Percentiles rank a stretch among this genome's conserved stretches.
Evolutionary conservation across 2,797 vertebrate genomes (phyloP).

Genomic region (Podarcis lilfordi): DNA sequence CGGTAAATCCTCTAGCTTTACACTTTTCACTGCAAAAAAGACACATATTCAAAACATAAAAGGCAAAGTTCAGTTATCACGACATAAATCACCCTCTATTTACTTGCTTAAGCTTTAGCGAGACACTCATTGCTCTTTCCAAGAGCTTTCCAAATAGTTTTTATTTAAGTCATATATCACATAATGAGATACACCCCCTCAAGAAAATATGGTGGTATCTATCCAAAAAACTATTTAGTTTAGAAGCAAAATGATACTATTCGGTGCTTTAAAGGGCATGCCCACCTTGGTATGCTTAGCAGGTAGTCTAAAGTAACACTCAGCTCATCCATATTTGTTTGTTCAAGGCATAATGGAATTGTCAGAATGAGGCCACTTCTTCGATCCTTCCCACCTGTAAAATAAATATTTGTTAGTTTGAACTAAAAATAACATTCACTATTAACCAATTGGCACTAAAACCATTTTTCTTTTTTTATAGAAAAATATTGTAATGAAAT

Average conservation of each 20-base stretch:
- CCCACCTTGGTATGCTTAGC: slow-evolving; percentile 95
- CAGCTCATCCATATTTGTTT: slow-evolving; percentile 98
- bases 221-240: slow-evolving; percentile 1
- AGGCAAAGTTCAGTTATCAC: slow-evolving; percentile 10
- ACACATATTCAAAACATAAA: slow-evolving; percentile 22
- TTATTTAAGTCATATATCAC: slow-evolving; percentile 18
- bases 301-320: slow-evolving; percentile 96
- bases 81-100: no score
- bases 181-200: neutral
- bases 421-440: neutral
- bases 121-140: slow-evolving; percentile 37
- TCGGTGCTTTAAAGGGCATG: slow-evolving; percentile 46
- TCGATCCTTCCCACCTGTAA: slow-evolving; percentile 93
- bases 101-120: slow-evolving; percentile 9
- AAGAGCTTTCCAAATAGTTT: neutral
- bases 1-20: slow-evolving; percentile 97
- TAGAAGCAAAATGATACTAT: slow-evolving; percentile 37
- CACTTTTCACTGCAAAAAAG: slow-evolving; percentile 90
- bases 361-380: slow-evolving; percentile 98
- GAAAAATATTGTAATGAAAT: neutral
- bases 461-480: neutral
- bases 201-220: neutral
- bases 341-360: slow-evolving; percentile 95
- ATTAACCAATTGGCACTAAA: neutral
- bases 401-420: slow-evolving; percentile 16